These are phyloP conservation scores for Rutilus rutilus DNA, from an alignment of 2,113 vertebrate species.

Conservation along the genomic window DNA sequence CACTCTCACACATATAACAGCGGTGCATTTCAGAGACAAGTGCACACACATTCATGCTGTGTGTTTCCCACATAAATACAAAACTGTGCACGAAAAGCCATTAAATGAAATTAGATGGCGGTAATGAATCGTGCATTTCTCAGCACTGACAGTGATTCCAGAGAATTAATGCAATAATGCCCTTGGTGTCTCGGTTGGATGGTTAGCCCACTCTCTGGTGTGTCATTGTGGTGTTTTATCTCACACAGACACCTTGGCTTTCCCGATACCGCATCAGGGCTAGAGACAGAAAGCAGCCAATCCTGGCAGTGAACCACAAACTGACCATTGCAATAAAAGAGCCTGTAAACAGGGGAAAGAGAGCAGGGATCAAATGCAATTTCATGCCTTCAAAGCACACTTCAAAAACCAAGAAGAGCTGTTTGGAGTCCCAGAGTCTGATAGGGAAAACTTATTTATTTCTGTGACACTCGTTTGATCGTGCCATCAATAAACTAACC, in stretches of 20 bases:
- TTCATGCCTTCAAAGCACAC: constrained; percentile 8
- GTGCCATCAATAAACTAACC: constrained; percentile 6
- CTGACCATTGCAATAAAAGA: constrained; percentile 86
- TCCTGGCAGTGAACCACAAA: constrained; percentile 78
- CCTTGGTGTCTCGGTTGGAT: constrained; percentile 37
- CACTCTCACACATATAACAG: constrained; percentile 29
- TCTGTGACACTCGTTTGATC: background rate
- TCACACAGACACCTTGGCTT: constrained; percentile 79
- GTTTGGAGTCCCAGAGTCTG: constrained; percentile 7
- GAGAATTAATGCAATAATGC: constrained; percentile 59
- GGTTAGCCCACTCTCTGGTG: constrained; percentile 50
- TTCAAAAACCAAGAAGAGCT: constrained; percentile 47
- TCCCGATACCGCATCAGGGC: constrained; percentile 66
- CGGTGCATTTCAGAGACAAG: background rate
- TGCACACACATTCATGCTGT: background rate
- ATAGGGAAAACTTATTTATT: background rate
- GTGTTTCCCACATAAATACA: constrained; percentile 34
- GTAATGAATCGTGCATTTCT: constrained; percentile 45
- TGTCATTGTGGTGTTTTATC: constrained; percentile 71
- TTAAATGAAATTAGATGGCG: constrained; percentile 28
- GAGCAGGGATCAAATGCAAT: constrained; percentile 47
- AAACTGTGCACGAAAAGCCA: constrained; percentile 28
- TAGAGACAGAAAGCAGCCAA: constrained; percentile 70
- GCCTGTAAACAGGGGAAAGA: constrained; percentile 64
- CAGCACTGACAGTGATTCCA: constrained; percentile 34